These are phyloP conservation scores for Bergia sp. DNA, from an alignment of 92 coral and sea anemone genomes.

Conservation along the genomic window DNA sequence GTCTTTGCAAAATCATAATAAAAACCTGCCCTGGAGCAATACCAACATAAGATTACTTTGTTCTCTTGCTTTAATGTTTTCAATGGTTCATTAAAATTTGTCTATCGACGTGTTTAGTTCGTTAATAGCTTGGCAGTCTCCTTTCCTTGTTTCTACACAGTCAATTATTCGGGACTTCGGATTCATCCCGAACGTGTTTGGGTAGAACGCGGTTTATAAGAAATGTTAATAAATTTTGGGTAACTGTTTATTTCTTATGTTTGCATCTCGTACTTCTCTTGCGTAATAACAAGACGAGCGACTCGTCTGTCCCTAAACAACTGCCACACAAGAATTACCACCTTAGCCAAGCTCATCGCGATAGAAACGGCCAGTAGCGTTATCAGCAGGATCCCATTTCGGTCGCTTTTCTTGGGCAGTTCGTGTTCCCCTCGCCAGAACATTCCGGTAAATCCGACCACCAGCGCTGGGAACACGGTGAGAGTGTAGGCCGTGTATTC, in stretches of 20 bases:
- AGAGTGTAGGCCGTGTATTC: slow-evolving; percentile 67
- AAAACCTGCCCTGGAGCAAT: slow-evolving; percentile 21
- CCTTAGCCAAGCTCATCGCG: slow-evolving; percentile 67
- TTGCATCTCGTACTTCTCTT: slow-evolving; percentile 57
- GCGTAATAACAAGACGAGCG: slow-evolving; percentile 47
- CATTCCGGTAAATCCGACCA: slow-evolving; percentile 80
- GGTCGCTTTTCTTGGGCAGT: slow-evolving; percentile 60
- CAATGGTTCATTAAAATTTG: slow-evolving; percentile 9
- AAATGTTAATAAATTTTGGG: not conserved
- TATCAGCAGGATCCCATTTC: slow-evolving; percentile 73
- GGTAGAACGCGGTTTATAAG: not conserved
- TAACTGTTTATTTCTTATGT: not conserved
- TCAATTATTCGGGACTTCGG: not conserved
- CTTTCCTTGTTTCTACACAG: not conserved
- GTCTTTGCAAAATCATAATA: slow-evolving; percentile 23
- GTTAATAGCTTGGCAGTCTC: not conserved
- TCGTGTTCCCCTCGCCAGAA: slow-evolving; percentile 52
- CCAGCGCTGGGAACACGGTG: slow-evolving; percentile 77
- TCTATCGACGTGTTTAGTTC: not conserved
- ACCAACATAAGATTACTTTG: not conserved
- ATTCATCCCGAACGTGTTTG: not conserved
- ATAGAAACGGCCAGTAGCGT: slow-evolving; percentile 69
- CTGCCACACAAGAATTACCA: slow-evolving; percentile 68
- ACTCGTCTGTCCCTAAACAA: slow-evolving; percentile 58
- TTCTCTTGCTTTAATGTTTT: not conserved